Conservation (phyloP, 1,140 invertebrate genomes). For the Drosophila aff. region DNA sequence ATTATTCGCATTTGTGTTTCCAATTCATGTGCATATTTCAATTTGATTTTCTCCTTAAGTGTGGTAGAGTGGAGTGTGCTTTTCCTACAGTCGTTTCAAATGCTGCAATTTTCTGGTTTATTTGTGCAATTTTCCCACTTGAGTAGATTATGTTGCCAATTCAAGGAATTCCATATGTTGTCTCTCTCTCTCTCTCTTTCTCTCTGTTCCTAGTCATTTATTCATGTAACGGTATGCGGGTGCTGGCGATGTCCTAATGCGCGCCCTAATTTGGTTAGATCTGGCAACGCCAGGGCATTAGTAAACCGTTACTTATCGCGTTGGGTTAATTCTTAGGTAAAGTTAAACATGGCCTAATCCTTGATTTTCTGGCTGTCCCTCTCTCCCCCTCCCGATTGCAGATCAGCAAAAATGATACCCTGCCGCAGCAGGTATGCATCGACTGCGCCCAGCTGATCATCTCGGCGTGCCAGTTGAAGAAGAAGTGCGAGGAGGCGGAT, state of each 20-base stretch:
- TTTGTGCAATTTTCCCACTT: conserved; percentile 52
- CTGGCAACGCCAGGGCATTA: conserved; percentile 8
- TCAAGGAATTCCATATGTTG: conserved; percentile 30
- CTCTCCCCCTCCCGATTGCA: conserved; percentile 5
- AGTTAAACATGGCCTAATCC: neutral
- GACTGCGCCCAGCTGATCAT: conserved; percentile 77
- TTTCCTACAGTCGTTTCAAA: conserved; percentile 43
- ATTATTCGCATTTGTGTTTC: conserved; percentile 19
- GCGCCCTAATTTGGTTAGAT: neutral
- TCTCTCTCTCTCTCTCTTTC: neutral
- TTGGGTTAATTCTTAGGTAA: neutral
- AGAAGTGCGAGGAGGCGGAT: conserved; percentile 83
- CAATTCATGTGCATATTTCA: conserved; percentile 57
- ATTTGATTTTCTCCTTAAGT: conserved; percentile 54
- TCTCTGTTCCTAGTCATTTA: conserved; percentile 13
- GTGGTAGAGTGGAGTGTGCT: conserved; percentile 20
- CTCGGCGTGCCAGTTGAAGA: conserved; percentile 78
- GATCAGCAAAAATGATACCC: conserved; percentile 77
- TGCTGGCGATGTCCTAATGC: neutral
- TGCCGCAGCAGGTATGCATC: conserved; percentile 82
- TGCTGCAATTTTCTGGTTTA: conserved; percentile 61
- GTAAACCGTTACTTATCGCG: neutral
- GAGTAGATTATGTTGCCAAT: conserved; percentile 47
- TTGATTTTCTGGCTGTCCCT: neutral
- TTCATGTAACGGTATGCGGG: conserved; percentile 8